phyloP scores from a whole-genome alignment of 2,797 vertebrate genomes.

The Cetoscarus ocellatus region DNA sequence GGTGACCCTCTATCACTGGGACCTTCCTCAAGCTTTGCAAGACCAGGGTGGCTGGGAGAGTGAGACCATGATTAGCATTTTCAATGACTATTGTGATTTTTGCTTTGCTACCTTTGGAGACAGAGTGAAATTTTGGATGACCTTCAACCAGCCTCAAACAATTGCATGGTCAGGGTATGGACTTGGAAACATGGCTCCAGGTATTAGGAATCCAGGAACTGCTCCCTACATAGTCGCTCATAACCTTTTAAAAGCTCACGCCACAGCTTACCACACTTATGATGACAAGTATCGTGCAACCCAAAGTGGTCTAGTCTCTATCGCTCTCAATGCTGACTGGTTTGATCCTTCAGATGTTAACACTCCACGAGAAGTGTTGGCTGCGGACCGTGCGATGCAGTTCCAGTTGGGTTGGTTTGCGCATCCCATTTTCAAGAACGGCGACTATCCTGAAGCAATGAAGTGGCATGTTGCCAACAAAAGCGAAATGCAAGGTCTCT shows the following conservation, averaged over 20 bases:
- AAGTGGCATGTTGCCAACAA: conserved; percentile 95
- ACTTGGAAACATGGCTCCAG: conserved; percentile 85
- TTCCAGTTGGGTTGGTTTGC: conserved; percentile 94
- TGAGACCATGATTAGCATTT: conserved; percentile 82
- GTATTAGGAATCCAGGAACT: conserved; percentile 80
- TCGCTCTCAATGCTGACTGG: conserved; percentile 90
- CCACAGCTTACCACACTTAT: conserved; percentile 91
- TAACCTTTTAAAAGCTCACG: conserved; percentile 92
- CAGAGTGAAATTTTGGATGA: conserved; percentile 97
- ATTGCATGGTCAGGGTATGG: conserved; percentile 89
- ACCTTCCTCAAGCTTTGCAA: conserved; percentile 94
- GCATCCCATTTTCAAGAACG: conserved; percentile 96
- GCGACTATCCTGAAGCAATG: conserved; percentile 95
- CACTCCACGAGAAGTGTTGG: conserved; percentile 83
- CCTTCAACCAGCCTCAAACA: conserved; percentile 88
- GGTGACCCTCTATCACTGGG: conserved; percentile 94
- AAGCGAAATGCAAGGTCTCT: conserved; percentile 90
- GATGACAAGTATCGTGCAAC: conserved; percentile 86
- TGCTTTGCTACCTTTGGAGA: conserved; percentile 94
- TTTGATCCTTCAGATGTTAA: conserved; percentile 85
- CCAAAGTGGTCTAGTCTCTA: conserved; percentile 89
- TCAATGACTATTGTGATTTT: conserved; percentile 92
- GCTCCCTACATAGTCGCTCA: conserved; percentile 89
- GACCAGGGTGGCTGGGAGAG: conserved; percentile 90
- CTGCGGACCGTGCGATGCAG: conserved; percentile 94